These are phyloP conservation scores for Dendrolimus houi DNA, from an alignment of 2,888 invertebrate genomes.

Conservation along the genomic window DNA sequence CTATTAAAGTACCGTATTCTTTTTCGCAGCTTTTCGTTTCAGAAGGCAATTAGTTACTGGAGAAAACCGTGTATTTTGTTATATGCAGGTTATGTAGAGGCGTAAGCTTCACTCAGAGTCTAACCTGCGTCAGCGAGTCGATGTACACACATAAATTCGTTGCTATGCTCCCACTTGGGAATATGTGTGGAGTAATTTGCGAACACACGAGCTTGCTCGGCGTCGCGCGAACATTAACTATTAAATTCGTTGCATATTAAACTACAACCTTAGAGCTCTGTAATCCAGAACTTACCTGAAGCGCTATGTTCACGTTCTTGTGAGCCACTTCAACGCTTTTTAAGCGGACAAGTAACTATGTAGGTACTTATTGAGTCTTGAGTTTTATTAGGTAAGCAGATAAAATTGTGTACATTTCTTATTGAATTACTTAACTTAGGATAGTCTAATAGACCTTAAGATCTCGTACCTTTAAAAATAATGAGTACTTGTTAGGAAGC, in stretches of 20 bases:
- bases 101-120: slow-evolving; percentile 7
- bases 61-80: slow-evolving; percentile 11
- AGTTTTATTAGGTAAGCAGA: neutral
- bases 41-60: too few relatives aligned
- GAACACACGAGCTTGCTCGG: slow-evolving; percentile 52
- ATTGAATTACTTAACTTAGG: neutral
- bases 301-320: slow-evolving; percentile 28
- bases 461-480: too few relatives aligned
- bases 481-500: too few relatives aligned
- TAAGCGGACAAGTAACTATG: neutral
- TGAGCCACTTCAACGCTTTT: slow-evolving; percentile 35
- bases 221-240: slow-evolving; percentile 71
- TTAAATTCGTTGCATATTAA: slow-evolving; percentile 76
- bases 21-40: too few relatives aligned
- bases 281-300: slow-evolving; percentile 49
- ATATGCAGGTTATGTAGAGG: slow-evolving; percentile 40
- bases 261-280: slow-evolving; percentile 56
- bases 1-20: too few relatives aligned
- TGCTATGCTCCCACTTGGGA: slow-evolving; percentile 46
- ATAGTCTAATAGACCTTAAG: too few relatives aligned
- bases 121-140: slow-evolving; percentile 50
- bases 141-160: slow-evolving; percentile 59
- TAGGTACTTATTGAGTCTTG: neutral
- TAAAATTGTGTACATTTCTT: neutral
- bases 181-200: slow-evolving; percentile 70